phyloP scores from a whole-genome alignment of 2,888 invertebrate species.

The Elysia crispata region DNA sequence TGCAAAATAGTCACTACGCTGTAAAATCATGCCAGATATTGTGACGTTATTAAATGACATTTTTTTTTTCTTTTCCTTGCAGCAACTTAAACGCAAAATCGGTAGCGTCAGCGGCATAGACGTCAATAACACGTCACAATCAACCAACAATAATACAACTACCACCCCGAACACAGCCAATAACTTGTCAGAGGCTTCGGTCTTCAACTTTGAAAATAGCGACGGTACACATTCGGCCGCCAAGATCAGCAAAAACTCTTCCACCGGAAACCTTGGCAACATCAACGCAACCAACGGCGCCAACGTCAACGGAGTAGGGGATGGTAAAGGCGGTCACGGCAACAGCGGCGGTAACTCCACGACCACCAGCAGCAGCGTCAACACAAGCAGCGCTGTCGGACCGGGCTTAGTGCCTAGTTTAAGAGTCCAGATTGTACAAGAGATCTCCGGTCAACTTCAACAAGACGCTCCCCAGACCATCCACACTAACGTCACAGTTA shows the following conservation, averaged over 20 bases:
- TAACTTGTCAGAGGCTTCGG: slow-evolving; percentile 53
- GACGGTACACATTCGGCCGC: slow-evolving; percentile 51
- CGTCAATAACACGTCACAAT: slow-evolving; percentile 39
- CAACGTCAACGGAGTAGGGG: slow-evolving; percentile 37
- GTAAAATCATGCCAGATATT: no score
- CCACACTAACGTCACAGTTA: slow-evolving; percentile 92
- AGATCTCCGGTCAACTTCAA: slow-evolving; percentile 81
- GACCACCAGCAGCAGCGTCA: slow-evolving; percentile 30
- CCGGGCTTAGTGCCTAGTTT: slow-evolving; percentile 78
- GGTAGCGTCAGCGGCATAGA: slow-evolving; percentile 56
- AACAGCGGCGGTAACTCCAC: slow-evolving; percentile 7
- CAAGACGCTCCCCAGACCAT: slow-evolving; percentile 93
- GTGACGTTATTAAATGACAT: no score
- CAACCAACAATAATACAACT: slow-evolving; percentile 46
- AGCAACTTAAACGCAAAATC: slow-evolving; percentile 68
- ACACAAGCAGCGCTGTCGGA: slow-evolving; percentile 48
- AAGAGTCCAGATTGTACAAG: slow-evolving; percentile 93
- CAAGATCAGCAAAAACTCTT: slow-evolving; percentile 22
- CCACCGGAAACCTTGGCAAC: slow-evolving; percentile 6
- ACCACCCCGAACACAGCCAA: slow-evolving; percentile 3
- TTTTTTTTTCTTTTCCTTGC: slow-evolving; percentile 53
- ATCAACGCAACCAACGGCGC: slow-evolving; percentile 6
- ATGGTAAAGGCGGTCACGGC: neutral
- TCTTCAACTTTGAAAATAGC: slow-evolving; percentile 64
- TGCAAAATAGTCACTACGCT: no score